Base-by-base conservation (phyloP, 2,888 invertebrate species). In the Gisinianus flammeolus region DNA sequence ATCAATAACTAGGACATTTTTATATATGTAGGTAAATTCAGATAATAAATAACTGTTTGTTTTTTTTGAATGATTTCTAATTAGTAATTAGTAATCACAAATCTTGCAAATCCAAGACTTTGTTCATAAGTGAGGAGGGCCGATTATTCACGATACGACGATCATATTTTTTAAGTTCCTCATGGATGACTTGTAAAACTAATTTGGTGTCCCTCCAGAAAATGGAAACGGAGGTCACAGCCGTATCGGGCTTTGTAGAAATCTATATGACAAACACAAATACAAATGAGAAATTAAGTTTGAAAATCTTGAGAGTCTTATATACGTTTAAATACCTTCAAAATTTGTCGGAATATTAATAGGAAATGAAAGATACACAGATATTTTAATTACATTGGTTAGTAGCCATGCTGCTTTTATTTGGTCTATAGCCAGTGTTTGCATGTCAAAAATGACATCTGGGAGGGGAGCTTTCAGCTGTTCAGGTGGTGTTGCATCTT, bases 81-180 rank as follows among this genome's bases (percentile, higher is more conserved):
- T 22, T n/a, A 28, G 10, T 26, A n/a, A 44, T 35, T 35, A 70
- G 52, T 8, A 44, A 44, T 70, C 71, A 79, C 77, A 79, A 58
- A 28, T 79, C 79, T 56, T 76, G 79, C 4, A 77, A 52, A 71
- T 77, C 68, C 33, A 79, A 56, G n/a, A 77, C 44, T 73, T 62
- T 68, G 35, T 79, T 79, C 72, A 79, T 76, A 6, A 79, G 73
- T 0, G 54, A 16, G 10, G 67, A 64, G 0, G 79, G 79, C 24
- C 67, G 64, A 30, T 71, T 72, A n/a, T 30, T 52, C 6, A 73
- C 33, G 28, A 79, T 77, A 22, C 71, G 64, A 5, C 77, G 24
- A 30, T 79, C 79, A 67, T 56, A 72, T 30, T 33, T 31, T 68
- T 78, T 78, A 24, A 78, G 8, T 35, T 58, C 54, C 10, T 72